These are phyloP conservation scores for Eublepharis macularius DNA, from an alignment of 2,113 vertebrate genomes.

Conservation along the genomic window DNA sequence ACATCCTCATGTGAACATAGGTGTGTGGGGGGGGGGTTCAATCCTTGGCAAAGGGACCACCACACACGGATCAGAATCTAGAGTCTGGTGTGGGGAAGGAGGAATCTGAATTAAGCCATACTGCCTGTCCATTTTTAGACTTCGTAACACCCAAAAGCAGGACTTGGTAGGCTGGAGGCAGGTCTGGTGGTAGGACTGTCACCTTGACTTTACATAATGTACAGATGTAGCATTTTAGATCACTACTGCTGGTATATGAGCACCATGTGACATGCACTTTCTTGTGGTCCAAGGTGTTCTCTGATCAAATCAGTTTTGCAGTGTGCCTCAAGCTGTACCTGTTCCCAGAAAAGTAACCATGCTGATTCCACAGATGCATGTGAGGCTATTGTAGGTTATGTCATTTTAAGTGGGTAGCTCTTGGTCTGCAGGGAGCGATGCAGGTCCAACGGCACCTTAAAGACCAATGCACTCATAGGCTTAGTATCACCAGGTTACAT, in stretches of 20 bases:
- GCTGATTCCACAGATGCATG: too few relatives aligned
- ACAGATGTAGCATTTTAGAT: background rate
- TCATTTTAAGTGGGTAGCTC: too few relatives aligned
- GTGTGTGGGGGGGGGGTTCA: too few relatives aligned
- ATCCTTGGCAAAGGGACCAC: background rate
- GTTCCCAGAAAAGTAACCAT: too few relatives aligned
- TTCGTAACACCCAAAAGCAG: background rate
- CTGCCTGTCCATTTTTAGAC: background rate
- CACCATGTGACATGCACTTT: background rate
- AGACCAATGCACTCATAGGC: too few relatives aligned
- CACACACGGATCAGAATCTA: background rate
- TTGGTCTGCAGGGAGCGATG: too few relatives aligned
- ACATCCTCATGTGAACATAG: background rate
- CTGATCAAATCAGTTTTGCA: background rate
- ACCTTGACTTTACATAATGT: background rate
- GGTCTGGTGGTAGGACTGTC: too few relatives aligned
- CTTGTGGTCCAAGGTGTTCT: background rate
- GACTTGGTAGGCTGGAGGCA: background rate
- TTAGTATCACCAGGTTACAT: too few relatives aligned
- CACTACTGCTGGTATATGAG: background rate
- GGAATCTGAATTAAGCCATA: background rate
- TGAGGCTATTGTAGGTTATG: too few relatives aligned
- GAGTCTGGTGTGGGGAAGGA: background rate
- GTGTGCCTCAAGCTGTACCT: background rate
- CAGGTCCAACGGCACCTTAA: too few relatives aligned